Percentiles rank a stretch among this genome's conserved stretches.
phyloP scores from a whole-genome alignment of 2,113 vertebrate genomes.

The Rhizomys pruinosus region DNA sequence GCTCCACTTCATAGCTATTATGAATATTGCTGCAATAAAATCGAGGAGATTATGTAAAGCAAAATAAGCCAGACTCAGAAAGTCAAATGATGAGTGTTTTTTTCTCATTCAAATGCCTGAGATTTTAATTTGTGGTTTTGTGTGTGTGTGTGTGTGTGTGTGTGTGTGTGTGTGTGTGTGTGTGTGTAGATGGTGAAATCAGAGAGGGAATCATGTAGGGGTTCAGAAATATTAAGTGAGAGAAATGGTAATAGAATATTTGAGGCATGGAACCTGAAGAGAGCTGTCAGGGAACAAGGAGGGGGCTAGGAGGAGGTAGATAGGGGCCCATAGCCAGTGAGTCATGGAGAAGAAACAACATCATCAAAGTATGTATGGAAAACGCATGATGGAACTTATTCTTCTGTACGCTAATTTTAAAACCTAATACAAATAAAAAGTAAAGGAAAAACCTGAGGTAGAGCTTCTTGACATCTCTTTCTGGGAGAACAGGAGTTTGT shows the following conservation, averaged over 20 bases:
- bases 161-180: background rate
- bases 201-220: background rate
- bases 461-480: background rate
- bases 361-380: background rate
- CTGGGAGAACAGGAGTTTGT: background rate
- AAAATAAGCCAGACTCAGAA: no score
- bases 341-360: background rate
- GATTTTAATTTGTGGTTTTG: background rate
- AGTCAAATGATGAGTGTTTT: no score
- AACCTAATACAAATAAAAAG: background rate
- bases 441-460: background rate
- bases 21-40: no score
- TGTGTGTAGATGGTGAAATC: background rate
- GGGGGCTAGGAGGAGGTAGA: background rate
- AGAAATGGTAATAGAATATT: background rate
- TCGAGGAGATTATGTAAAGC: no score
- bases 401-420: background rate
- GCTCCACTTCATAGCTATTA: no score
- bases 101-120: background rate
- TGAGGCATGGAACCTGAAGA: background rate
- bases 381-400: background rate
- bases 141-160: background rate
- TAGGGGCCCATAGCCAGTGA: background rate
- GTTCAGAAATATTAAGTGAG: background rate
- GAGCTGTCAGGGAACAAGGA: background rate